Percentiles rank a stretch among this genome's conserved stretches.
Evolutionary conservation across 2,113 vertebrate species (phyloP).

Genomic region (Brevimyrus niger): DNA sequence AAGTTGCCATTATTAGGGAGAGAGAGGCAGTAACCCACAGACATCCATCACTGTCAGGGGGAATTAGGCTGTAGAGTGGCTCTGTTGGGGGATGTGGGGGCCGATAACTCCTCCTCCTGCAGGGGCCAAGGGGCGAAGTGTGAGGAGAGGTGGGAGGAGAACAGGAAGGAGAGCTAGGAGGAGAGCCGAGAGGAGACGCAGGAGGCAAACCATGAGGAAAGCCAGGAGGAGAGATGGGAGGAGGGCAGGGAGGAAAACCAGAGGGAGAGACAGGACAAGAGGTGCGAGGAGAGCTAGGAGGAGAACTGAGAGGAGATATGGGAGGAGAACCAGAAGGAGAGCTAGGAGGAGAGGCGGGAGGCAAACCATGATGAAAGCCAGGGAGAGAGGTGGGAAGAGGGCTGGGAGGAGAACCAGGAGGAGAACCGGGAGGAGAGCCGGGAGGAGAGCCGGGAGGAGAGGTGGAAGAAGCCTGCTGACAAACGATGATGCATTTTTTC

Average conservation of each 20-base stretch:
- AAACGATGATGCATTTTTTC: not conserved
- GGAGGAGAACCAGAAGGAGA: not conserved
- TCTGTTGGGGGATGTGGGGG: not conserved
- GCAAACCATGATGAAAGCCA: not conserved
- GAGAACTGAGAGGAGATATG: not conserved
- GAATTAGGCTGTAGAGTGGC: conserved; percentile 10
- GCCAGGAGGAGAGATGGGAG: not conserved
- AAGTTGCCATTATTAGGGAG: conserved; percentile 22
- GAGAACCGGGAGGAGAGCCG: not conserved
- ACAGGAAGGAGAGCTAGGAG: not conserved
- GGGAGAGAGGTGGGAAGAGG: not conserved
- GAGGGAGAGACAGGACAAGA: not conserved
- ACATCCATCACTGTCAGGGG: conserved; percentile 16
- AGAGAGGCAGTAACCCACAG: conserved; percentile 1
- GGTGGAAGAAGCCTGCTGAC: not conserved
- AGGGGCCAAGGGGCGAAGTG: not conserved
- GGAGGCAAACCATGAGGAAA: not conserved
- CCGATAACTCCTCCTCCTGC: not conserved
- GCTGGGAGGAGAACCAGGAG: not conserved
- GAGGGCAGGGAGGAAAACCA: not conserved
- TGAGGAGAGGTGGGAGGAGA: not conserved
- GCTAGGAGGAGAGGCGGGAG: not conserved
- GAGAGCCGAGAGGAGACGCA: not conserved
- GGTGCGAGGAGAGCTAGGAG: not conserved
- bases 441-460: not conserved